Base-by-base conservation (phyloP, 2,113 vertebrate species). In the Solea senegalensis region DNA sequence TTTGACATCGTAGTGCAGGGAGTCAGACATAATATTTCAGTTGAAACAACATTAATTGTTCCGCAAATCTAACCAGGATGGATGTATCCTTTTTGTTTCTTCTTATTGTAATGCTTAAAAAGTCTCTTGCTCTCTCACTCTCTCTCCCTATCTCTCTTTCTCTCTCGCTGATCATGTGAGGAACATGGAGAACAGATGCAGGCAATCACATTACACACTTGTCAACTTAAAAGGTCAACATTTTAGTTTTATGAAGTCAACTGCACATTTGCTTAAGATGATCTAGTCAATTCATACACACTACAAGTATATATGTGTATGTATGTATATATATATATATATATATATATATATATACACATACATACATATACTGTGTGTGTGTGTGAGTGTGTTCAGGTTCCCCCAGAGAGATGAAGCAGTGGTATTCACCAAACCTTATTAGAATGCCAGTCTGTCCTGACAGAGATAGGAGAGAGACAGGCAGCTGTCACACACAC, bases 371-470 rank as follows among this genome's bases (percentile, higher is more conserved):
- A 21, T 21, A 21, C 21, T 21, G 34, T 63, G 45, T 45, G 15
- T 62, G 68, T 45, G 40, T 57, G 53, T 53, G n/a, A n/a, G n/a
- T n/a, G 45, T 68, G 79, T 72, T 72, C 69, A n/a, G 69, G 76
- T 74, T 76, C 74, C 83, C 89, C 86, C 57, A 8, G 16, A 76
- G 85, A 84, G 81, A 93, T 92, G 87, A 93, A 94, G 85, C 87
- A 87, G 86, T 90, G 89, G 89, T 93, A 94, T 93, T 93, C 92
- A 93, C 78, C 81, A 78, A 64, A 58, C 85, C 92, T 93, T 86
- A 93, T 94, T 94, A 93, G 90, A 88, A 94, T 93, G 90, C 92
- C 83, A 90, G 90, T 90, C 91, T 80, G 76, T 83, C 84, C 91
- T 84, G 88, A 91, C 88, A 82, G 86, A 90, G 90, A 88, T 84